Conservation (phyloP, 2,888 invertebrate species). For the Andrena trimmerana region DNA sequence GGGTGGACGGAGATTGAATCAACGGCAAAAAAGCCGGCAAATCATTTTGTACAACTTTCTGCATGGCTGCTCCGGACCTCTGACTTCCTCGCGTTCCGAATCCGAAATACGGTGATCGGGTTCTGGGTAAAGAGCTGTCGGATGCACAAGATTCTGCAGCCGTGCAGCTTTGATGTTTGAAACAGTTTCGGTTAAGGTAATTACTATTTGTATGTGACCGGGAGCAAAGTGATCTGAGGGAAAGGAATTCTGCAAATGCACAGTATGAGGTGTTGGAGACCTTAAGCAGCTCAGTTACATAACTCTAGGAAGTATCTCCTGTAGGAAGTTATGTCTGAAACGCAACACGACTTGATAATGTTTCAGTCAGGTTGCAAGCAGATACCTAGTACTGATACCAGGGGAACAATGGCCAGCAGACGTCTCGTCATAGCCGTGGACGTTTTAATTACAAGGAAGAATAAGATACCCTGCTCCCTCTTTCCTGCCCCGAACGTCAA, state of each 20-base stretch:
- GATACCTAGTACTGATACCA: conserved; percentile 2
- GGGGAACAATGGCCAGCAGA: background rate
- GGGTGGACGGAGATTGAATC: conserved; percentile 46
- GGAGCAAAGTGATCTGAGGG: too few species aligned
- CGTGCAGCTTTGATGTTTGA: too few species aligned
- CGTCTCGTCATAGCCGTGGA: conserved; percentile 27
- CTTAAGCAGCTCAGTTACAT: too few species aligned
- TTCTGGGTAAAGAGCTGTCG: background rate
- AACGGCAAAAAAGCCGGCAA: conserved; percentile 30
- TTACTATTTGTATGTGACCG: too few species aligned
- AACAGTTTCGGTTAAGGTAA: too few species aligned
- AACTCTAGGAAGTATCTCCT: too few species aligned
- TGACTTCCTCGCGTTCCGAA: background rate
- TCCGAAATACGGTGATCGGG: background rate
- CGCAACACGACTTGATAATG: background rate
- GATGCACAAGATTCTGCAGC: too few species aligned
- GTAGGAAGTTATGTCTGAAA: background rate
- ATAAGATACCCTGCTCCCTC: too few species aligned
- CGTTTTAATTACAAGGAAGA: background rate
- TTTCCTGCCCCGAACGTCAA: conserved; percentile 21
- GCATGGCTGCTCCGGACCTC: conserved; percentile 10
- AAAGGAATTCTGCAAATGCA: too few species aligned
- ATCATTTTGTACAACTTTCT: conserved; percentile 35
- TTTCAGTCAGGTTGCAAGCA: background rate
- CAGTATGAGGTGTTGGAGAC: too few species aligned